phyloP scores from a whole-genome alignment of 2,888 invertebrate species.

The Philhelius pedissequus region DNA sequence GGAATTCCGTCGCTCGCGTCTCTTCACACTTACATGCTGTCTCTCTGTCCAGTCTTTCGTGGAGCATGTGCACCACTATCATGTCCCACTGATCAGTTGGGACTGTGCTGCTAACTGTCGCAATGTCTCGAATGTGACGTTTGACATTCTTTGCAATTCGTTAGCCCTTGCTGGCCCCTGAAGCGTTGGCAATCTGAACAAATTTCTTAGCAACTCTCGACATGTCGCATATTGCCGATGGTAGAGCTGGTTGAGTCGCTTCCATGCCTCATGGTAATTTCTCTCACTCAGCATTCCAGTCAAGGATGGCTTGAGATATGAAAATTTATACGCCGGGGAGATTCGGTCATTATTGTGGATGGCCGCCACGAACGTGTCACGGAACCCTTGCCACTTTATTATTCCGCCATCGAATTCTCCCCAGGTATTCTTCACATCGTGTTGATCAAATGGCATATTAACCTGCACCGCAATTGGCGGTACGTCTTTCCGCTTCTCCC shows the following conservation, averaged over 20 bases:
- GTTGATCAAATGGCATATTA: neutral
- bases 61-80: neutral
- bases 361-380: too few relatives aligned
- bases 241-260: neutral
- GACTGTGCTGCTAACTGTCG: neutral
- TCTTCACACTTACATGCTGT: neutral
- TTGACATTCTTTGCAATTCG: neutral
- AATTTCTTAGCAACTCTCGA: neutral
- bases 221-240: neutral
- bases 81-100: neutral
- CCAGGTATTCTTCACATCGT: neutral
- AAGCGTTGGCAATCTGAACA: neutral
- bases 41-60: neutral
- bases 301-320: neutral
- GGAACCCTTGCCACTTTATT: neutral
- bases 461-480: neutral
- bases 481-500: neutral
- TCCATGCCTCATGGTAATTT: slow-evolving; percentile 2
- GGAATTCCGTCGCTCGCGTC: neutral
- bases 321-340: slow-evolving; percentile 3
- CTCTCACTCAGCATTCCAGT: slow-evolving; percentile 4
- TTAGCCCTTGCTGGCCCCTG: neutral
- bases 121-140: neutral
- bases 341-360: neutral
- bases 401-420: slow-evolving; percentile 1